phyloP scores from a whole-genome alignment of 2,888 invertebrate genomes.

The Ceramica pisi region DNA sequence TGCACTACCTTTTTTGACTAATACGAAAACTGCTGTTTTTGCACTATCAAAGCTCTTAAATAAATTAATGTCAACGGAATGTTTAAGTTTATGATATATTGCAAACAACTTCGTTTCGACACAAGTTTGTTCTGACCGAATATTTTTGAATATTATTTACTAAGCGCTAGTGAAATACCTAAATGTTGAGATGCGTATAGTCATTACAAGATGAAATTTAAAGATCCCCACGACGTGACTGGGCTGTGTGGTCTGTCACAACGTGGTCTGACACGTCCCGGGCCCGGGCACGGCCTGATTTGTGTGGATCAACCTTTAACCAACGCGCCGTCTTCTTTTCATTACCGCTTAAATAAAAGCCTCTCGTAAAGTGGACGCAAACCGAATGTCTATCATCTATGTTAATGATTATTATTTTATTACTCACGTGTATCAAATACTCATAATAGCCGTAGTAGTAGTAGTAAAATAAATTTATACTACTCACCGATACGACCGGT shows the following conservation, averaged over 20 bases:
- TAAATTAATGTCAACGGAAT: slow-evolving; percentile 25
- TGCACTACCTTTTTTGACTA: slow-evolving; percentile 49
- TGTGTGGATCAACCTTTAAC: no score
- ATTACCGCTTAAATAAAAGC: slow-evolving; percentile 10
- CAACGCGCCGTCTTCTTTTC: neutral
- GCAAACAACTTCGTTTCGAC: slow-evolving; percentile 45
- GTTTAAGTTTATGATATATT: slow-evolving; percentile 33
- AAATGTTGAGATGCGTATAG: neutral
- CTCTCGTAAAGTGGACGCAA: neutral
- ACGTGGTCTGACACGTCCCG: no score
- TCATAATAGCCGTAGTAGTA: slow-evolving; percentile 20
- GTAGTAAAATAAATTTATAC: slow-evolving; percentile 30
- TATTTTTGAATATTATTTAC: slow-evolving; percentile 4
- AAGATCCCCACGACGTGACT: no score
- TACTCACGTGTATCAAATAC: slow-evolving; percentile 14
- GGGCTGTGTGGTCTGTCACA: no score
- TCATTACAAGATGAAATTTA: neutral
- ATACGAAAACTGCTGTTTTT: slow-evolving; percentile 46
- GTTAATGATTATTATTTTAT: slow-evolving; percentile 46
- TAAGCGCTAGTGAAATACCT: neutral
- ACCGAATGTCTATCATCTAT: slow-evolving; percentile 5
- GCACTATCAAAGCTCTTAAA: slow-evolving; percentile 35
- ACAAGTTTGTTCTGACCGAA: neutral
- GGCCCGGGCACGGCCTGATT: no score
- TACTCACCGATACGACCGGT: neutral